These are phyloP conservation scores for Drosophila sp. DNA, from an alignment of 1,140 invertebrate genomes.

Conservation along the genomic window DNA sequence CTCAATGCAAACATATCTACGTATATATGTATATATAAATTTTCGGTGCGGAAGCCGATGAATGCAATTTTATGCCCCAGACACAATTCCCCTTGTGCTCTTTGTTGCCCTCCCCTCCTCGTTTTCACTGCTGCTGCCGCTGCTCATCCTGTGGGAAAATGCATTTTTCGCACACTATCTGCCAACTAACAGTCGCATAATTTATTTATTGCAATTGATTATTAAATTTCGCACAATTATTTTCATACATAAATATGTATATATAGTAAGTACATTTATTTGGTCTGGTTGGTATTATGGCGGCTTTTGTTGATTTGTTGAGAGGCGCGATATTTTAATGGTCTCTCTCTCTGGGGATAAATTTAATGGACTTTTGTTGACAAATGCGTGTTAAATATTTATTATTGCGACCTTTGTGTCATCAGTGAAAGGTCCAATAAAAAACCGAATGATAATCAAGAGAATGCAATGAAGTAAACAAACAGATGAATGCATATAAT, in stretches of 20 bases:
- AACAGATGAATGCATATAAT: no score
- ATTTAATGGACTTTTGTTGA: conserved; percentile 21
- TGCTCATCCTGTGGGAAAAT: conserved; percentile 47
- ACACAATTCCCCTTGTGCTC: not conserved
- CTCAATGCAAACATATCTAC: conserved; percentile 20
- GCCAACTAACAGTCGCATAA: conserved; percentile 27
- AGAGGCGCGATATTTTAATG: not conserved
- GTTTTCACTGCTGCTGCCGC: not conserved
- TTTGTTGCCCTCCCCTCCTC: not conserved
- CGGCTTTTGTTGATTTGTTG: conserved; percentile 8
- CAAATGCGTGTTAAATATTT: conserved; percentile 2
- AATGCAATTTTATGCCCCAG: conserved; percentile 45
- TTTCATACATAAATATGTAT: conserved; percentile 24
- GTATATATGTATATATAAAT: not conserved
- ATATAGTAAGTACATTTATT: not conserved
- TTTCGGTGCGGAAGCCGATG: conserved; percentile 27
- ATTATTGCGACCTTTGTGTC: not conserved
- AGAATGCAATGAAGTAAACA: not conserved
- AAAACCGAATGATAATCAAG: not conserved
- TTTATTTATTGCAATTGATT: conserved; percentile 63
- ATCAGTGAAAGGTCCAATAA: not conserved
- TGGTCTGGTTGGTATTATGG: conserved; percentile 4
- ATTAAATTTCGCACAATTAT: conserved; percentile 61
- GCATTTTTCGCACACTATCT: conserved; percentile 31
- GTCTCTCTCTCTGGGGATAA: not conserved